phyloP scores from a whole-genome alignment of 1,140 invertebrate genomes.

The Anagrus nilaparvatae region DNA sequence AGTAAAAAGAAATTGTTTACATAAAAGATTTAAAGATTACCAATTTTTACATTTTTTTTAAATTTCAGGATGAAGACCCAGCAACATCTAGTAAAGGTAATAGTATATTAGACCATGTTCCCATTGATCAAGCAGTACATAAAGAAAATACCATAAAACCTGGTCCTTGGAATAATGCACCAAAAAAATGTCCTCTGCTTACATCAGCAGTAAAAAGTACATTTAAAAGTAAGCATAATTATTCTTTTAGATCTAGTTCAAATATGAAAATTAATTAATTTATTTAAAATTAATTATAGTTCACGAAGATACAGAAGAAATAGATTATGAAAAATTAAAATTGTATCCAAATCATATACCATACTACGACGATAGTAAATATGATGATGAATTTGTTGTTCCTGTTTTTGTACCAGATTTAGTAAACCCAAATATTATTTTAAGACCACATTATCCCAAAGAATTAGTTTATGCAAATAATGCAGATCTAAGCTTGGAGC shows the following conservation, averaged over 20 bases:
- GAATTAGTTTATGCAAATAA: constrained; percentile 50
- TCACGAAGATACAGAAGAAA: constrained; percentile 47
- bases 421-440: constrained; percentile 45
- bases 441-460: constrained; percentile 40
- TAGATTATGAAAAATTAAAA: constrained; percentile 27
- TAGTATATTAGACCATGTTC: constrained; percentile 46
- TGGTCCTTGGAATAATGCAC: constrained; percentile 49
- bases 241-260: constrained; percentile 20
- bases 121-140: constrained; percentile 44
- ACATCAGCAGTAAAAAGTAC: constrained; percentile 25
- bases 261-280: neutral
- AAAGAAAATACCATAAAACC: constrained; percentile 54
- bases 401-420: constrained; percentile 52
- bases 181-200: constrained; percentile 32
- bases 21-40: neutral
- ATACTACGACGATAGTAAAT: constrained; percentile 39
- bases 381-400: constrained; percentile 46
- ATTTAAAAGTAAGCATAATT: constrained; percentile 35
- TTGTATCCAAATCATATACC: constrained; percentile 33
- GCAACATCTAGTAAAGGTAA: constrained; percentile 28
- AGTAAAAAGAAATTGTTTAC: constrained; percentile 17
- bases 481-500: constrained; percentile 55
- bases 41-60: constrained; percentile 1
- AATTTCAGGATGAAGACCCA: constrained; percentile 27
- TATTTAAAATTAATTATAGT: constrained; percentile 34